phyloP scores from a whole-genome alignment of 2,888 invertebrate species.

The Piscicola geometra region DNA sequence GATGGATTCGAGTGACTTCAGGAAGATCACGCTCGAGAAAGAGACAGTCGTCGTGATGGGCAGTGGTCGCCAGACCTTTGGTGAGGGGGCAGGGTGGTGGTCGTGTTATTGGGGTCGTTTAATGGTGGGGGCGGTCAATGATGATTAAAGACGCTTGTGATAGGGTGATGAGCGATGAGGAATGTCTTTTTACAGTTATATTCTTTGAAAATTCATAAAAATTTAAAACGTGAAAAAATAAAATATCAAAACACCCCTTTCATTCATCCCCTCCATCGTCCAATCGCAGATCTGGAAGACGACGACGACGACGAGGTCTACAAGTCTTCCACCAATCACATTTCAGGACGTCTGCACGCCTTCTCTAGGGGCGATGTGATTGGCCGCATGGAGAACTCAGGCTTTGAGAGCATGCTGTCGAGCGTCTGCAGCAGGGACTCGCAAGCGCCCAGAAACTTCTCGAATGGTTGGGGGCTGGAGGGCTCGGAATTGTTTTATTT shows the following conservation, averaged over 20 bases:
- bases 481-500: too few relatives aligned
- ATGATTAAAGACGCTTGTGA: too few relatives aligned
- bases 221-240: too few relatives aligned
- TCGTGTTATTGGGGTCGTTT: too few relatives aligned
- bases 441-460: not conserved
- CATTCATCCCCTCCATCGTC: too few relatives aligned
- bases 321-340: conserved; percentile 1
- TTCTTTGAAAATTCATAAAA: too few relatives aligned
- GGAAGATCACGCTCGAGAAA: not conserved
- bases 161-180: too few relatives aligned
- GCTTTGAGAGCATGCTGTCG: conserved; percentile 18
- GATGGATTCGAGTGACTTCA: not conserved
- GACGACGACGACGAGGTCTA: not conserved
- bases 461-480: not conserved
- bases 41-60: not conserved
- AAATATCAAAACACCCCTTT: too few relatives aligned
- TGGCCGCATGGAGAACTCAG: conserved; percentile 10
- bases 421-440: not conserved
- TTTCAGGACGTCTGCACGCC: not conserved
- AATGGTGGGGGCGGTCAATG: too few relatives aligned
- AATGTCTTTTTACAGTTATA: too few relatives aligned
- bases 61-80: not conserved
- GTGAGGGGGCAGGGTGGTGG: not conserved
- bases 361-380: not conserved
- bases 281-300: not conserved